Base-by-base conservation (phyloP, 2,797 vertebrate species). In the Crocodylus rhombifer region DNA sequence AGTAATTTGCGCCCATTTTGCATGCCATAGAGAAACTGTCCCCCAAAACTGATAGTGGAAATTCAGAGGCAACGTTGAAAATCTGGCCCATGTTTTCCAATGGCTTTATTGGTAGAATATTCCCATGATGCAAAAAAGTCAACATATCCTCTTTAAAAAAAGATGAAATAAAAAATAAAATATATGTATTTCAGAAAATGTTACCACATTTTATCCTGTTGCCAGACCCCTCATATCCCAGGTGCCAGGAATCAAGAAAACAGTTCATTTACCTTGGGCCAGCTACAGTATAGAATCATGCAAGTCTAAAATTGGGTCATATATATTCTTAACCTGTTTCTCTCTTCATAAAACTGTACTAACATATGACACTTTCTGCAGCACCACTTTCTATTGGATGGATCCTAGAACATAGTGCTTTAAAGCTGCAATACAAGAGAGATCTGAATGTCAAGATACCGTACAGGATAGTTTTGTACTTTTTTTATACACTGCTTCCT, bases 361-460 rank as follows among this genome's bases (percentile, higher is more conserved):
- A 94, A 94, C 93, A 84, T 83, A 67, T 17, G 80, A 87, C 61
- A 77, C 93, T 82, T 96, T 90, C 91, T 97, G 96, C 95, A 97
- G 97, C 97, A 96, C 97, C 96, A 87, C 97, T 11, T 97, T 82
- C 97, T 96, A 95, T 94, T 69, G 42, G 97, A 96, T 88, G 94
- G 92, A 82, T 96, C 95, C 90, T 92, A 93, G 94, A 96, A 91
- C 10, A 95, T 73, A 96, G 94, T 97, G 95, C 97, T 98, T 98
- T 98, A 98, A 98, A 98, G 97, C 97, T 98, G 98, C 98, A 98
- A 98, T 98, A 98, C 98, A 97, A 98, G 95, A 92, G 82, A 73
- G n/a, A 78, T 28, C 1, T 4, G 86, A 51, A 3, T 9, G 25
- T 21, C 64, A 79, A 86, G 90, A 1, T 82, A 77, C 77, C 5